Evolutionary conservation across 1,140 invertebrate species (phyloP), one percentile per base, ranked within the genome.

Genomic region (Drosophila melanica): DNA sequence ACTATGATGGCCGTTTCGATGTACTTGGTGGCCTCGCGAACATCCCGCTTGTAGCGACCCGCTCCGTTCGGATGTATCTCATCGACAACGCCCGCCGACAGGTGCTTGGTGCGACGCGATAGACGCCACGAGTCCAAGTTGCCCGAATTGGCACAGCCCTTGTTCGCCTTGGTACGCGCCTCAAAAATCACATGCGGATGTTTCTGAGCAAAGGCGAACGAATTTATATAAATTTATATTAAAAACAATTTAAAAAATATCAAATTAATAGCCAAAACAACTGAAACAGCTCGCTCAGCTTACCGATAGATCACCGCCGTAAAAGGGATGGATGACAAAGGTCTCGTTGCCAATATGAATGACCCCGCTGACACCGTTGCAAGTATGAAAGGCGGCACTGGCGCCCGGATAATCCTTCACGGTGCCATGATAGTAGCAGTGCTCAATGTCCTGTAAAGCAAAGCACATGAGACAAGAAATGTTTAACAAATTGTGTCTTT

Each of bases 341-440:
- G 98, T 99, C 93, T 98, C 98, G 93, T 98, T 98, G 87, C 97
- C 97, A 81, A 98, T 95, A 93, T 99, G 98, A 82, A 99, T 98
- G 79, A 99, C 96, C 14, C 98, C 98, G 79, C 97, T 98, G 64
- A 99, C 96, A 45, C 98, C 98, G 92, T 98, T 98, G 93, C 98
- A 99, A 11, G 98, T 99, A 92, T 98, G 97, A 93, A 99, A 98
- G 74, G 98, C 98, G 39, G 98, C 98, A 71, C 95, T 97, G n/a
- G 98, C 98, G 71, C 97, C 98, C 10, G 98, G 97, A 93, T 98
- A 98, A 93, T 98, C 98, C 92, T 97, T 98, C 18, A 99, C 97
- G 4, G 96, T 97, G 50, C 97, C 98, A 92, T 98, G 98, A 91
- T 99, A 99, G 93, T 98, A 99, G 92, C 97, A 98, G 92, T 98